phyloP scores from a whole-genome alignment of 2,113 vertebrate genomes.

The Okapia johnstoni region DNA sequence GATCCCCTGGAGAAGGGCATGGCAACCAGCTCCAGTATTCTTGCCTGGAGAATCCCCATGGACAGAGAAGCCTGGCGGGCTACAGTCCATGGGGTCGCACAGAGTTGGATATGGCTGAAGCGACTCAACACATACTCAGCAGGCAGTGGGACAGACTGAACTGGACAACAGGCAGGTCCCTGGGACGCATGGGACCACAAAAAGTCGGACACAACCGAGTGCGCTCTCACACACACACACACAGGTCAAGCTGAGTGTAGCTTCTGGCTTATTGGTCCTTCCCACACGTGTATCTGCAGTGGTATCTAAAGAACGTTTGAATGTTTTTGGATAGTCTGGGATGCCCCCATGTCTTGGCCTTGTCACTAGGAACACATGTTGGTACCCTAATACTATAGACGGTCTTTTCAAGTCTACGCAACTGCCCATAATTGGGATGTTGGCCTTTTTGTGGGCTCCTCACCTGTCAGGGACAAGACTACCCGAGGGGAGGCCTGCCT shows the following conservation, averaged over 20 bases:
- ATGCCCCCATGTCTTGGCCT: accelerated
- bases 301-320: accelerated
- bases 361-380: background rate
- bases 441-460: background rate
- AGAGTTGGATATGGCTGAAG: accelerated
- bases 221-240: background rate
- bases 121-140: background rate
- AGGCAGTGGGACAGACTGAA: background rate
- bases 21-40: background rate
- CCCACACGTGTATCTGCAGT: accelerated
- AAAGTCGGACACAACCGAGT: background rate
- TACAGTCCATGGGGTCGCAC: background rate
- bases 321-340: background rate
- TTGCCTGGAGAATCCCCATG: background rate
- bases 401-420: accelerated
- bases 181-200: background rate
- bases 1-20: background rate
- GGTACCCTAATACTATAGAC: accelerated
- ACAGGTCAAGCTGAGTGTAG: background rate
- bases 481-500: accelerated
- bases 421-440: accelerated
- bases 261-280: background rate
- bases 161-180: background rate
- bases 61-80: background rate
- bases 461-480: background rate